Evolutionary conservation across 1,140 invertebrate species (phyloP), one percentile per base, ranked within the genome.

Genomic region (Papilio xuthus): DNA sequence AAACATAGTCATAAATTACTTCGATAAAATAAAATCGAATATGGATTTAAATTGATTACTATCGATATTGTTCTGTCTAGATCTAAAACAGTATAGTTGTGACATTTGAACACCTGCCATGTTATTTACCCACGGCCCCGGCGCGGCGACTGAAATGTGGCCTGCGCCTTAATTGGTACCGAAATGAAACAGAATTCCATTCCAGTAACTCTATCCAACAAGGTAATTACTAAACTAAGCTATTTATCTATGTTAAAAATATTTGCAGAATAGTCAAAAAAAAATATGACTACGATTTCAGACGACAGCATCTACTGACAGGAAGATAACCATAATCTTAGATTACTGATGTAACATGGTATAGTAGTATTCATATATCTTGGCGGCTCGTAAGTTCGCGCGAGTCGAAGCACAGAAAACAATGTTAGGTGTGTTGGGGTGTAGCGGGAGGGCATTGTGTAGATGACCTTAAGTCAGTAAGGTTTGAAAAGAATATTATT

Each of bases 81-180:
- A 63, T 28, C 23, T 63, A 28, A 63, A 63, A 63, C 60, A 12
- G 23, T 63, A 28, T 12, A 15, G 26, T 28, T 28, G 42, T 56
- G 60, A 63, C 60, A 63, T 63, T 63, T 63, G 60, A 63, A 63
- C 60, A 63, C 60, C 60, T 63, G 60, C 60, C 26, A 28, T 13
- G 12, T 12, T 56, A 56, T 63, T 63, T 28, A 60, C 56, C 60
- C 60, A 63, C 60, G 60, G 60, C 56, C 60, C 60, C 60, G 53
- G n/a, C 50, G 50, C 50, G 41, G 4, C 4, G 32, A 13, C 20
- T 23, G 23, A 9, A 28, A 13, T 63, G 56, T 63, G 26, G 23
- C 23, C 60, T 63, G 26, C 60, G 60, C 60, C 60, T 63, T 63
- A 63, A 63, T 63, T 63, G 60, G 60, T 12, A 28, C 60, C 26